These are phyloP conservation scores for Pipistrellus nathusii DNA, from an alignment of 2,797 vertebrate genomes.

Conservation along the genomic window DNA sequence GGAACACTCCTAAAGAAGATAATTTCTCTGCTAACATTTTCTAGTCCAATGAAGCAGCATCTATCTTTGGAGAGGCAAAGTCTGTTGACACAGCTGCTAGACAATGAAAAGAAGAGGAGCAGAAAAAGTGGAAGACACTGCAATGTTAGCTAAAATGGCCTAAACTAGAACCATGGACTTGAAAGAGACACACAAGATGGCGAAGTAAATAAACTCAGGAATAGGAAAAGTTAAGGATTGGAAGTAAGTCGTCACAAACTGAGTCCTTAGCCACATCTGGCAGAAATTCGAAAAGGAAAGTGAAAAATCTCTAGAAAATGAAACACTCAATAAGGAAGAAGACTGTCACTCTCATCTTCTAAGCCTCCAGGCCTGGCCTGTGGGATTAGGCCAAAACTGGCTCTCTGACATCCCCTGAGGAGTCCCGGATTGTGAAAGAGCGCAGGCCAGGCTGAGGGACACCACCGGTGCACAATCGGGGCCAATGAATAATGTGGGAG, in stretches of 20 bases:
- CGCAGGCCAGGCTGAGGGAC: too few relatives aligned
- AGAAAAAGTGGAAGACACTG: conserved; percentile 95
- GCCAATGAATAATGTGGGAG: too few relatives aligned
- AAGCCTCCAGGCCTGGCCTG: conserved; percentile 76
- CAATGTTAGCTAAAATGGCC: conserved; percentile 94
- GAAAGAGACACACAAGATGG: conserved; percentile 95
- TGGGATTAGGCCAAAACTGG: too few relatives aligned
- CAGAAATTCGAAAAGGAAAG: conserved; percentile 83
- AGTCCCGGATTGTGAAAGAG: too few relatives aligned
- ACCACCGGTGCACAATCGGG: too few relatives aligned
- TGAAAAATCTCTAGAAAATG: conserved; percentile 95
- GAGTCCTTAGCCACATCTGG: not conserved
- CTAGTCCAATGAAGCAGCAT: conserved; percentile 90
- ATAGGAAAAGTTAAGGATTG: conserved; percentile 87
- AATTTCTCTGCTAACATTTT: conserved; percentile 87
- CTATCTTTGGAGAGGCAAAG: conserved; percentile 95
- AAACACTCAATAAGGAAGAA: conserved; percentile 92
- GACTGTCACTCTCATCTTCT: conserved; percentile 89
- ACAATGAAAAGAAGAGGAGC: conserved; percentile 93
- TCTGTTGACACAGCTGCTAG: conserved; percentile 95
- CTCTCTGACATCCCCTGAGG: too few relatives aligned
- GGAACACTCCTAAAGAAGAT: conserved; percentile 94
- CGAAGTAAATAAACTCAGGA: conserved; percentile 92
- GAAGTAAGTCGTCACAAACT: not conserved
- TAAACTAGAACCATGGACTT: conserved; percentile 91